Conservation (phyloP, 2,888 invertebrate species). For the Spilosoma lubricipeda region DNA sequence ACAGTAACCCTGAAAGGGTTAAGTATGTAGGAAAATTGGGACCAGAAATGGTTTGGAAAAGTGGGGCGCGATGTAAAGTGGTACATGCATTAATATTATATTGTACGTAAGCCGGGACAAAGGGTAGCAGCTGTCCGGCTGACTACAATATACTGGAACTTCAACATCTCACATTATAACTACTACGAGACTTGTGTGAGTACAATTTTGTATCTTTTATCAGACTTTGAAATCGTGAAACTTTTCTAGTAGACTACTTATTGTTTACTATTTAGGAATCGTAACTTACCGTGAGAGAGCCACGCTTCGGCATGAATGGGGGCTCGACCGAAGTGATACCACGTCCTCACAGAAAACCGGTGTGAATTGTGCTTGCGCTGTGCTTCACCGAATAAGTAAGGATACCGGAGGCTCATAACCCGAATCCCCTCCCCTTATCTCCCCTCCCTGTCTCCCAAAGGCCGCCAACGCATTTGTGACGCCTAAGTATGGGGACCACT, state of each 20-base stretch:
- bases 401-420: too few species aligned
- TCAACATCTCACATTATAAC: neutral
- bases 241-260: neutral
- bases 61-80: constrained; percentile 17
- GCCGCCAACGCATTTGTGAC: too few species aligned
- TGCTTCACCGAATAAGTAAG: too few species aligned
- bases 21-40: constrained; percentile 11
- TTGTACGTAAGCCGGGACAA: constrained; percentile 16
- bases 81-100: constrained; percentile 25
- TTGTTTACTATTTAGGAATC: neutral
- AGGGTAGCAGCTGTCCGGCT: constrained; percentile 16
- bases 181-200: neutral
- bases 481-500: too few species aligned
- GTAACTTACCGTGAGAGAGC: too few species aligned
- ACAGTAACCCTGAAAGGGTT: constrained; percentile 9
- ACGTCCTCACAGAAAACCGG: too few species aligned
- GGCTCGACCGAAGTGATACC: too few species aligned
- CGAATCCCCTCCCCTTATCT: too few species aligned
- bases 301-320: too few species aligned
- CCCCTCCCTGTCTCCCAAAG: too few species aligned
- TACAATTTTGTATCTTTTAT: neutral
- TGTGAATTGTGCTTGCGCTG: too few species aligned
- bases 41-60: constrained; percentile 16
- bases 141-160: constrained; percentile 10
- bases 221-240: neutral